Conservation (phyloP, 2,797 vertebrate species). For the Sternotherus odoratus region DNA sequence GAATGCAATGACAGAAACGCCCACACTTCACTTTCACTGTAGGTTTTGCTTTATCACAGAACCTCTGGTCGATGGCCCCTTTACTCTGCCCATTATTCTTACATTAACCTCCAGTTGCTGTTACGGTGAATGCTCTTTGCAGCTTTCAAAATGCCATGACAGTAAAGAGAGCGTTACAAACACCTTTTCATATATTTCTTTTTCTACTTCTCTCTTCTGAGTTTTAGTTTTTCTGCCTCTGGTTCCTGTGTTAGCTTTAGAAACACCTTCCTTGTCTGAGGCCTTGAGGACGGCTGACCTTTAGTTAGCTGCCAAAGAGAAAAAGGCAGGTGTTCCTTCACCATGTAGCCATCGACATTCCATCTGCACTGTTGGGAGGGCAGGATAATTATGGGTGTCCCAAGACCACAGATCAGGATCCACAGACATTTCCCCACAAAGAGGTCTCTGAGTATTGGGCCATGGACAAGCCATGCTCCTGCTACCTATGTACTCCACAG, state of each 20-base stretch:
- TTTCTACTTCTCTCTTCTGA: neutral
- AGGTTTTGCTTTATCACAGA: neutral
- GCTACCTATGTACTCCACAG: neutral
- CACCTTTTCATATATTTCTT: neutral
- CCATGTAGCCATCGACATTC: neutral
- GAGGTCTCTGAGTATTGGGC: neutral
- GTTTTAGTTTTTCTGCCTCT: neutral
- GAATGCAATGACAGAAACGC: neutral
- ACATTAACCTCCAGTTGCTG: neutral
- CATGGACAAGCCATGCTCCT: neutral
- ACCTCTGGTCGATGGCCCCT: neutral
- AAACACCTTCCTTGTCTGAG: neutral
- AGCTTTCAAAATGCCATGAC: neutral
- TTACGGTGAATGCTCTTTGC: neutral
- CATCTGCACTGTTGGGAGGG: fast-evolving
- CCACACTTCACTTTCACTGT: neutral
- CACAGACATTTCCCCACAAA: neutral
- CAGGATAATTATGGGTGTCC: neutral
- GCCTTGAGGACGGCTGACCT: neutral
- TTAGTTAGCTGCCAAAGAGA: neutral
- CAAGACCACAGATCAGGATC: neutral
- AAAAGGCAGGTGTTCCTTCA: neutral
- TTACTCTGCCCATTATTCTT: neutral
- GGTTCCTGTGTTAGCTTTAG: neutral
- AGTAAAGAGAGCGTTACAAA: neutral